These are phyloP conservation scores for Rhinolophus ferrumequinum DNA, from an alignment of 2,113 vertebrate species.

Conservation along the genomic window DNA sequence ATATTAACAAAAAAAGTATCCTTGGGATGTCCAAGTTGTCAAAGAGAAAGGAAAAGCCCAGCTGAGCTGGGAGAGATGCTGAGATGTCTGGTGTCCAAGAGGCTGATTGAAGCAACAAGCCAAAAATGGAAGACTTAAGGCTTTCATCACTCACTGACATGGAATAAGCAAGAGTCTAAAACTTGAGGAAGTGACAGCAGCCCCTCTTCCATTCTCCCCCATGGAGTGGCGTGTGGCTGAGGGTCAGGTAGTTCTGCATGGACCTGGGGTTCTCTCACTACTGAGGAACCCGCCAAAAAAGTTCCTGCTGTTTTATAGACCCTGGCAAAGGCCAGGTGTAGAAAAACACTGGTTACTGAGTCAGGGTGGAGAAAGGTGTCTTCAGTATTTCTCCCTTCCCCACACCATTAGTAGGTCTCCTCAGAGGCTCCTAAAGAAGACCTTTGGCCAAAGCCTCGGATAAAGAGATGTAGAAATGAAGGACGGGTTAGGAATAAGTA, in stretches of 20 bases:
- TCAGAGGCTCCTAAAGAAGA: background rate
- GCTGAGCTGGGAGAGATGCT: rapidly evolving
- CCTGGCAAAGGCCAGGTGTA: rapidly evolving
- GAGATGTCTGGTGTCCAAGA: rapidly evolving
- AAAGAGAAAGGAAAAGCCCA: background rate
- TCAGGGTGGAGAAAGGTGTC: background rate
- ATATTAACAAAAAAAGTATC: background rate
- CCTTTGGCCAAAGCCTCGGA: background rate
- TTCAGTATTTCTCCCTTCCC: background rate
- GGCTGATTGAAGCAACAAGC: too few species aligned
- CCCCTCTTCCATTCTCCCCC: too few species aligned
- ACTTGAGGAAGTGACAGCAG: rapidly evolving
- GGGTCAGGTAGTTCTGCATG: rapidly evolving
- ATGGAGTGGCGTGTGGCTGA: rapidly evolving
- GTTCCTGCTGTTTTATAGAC: background rate
- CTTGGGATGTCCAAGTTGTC: background rate
- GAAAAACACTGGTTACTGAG: rapidly evolving
- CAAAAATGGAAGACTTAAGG: too few species aligned
- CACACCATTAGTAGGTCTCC: rapidly evolving
- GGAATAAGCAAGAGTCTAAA: background rate
- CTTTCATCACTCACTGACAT: too few species aligned
- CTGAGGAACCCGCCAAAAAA: background rate
- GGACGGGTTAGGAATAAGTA: background rate
- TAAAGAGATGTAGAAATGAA: background rate
- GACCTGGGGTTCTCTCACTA: rapidly evolving